Evolutionary conservation across 2,113 vertebrate species (phyloP).

Genomic region (Sphyrna mokarran): DNA sequence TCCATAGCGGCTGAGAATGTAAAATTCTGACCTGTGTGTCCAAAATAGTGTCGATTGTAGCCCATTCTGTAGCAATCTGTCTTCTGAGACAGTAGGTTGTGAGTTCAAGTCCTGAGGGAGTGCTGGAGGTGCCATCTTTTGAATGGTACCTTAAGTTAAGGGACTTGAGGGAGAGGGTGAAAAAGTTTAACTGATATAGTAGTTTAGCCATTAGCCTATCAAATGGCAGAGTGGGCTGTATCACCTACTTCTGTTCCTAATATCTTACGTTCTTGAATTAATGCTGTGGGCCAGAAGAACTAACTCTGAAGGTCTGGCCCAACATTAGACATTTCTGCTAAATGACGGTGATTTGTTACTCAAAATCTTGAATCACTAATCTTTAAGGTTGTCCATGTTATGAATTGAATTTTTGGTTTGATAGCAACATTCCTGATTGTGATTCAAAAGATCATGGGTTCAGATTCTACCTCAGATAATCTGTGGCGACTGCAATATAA

Average conservation of each 20-base stretch:
- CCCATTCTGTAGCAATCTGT: not conserved
- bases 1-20: too few species aligned
- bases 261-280: not conserved
- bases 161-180: not conserved
- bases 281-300: not conserved
- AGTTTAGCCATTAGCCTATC: not conserved
- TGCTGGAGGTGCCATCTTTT: not conserved
- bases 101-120: not conserved
- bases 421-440: not conserved
- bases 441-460: not conserved
- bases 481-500: not conserved
- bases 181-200: not conserved
- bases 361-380: not conserved
- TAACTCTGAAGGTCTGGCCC: not conserved
- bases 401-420: not conserved
- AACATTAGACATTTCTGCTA: not conserved
- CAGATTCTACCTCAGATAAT: not conserved
- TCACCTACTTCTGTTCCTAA: not conserved
- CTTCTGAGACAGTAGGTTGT: not conserved
- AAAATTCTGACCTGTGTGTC: not conserved
- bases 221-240: not conserved
- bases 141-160: not conserved
- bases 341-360: not conserved
- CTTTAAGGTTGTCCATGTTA: not conserved
- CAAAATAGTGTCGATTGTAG: not conserved